These are phyloP conservation scores for Labrus mixtus DNA, from an alignment of 2,113 vertebrate species.

Conservation along the genomic window DNA sequence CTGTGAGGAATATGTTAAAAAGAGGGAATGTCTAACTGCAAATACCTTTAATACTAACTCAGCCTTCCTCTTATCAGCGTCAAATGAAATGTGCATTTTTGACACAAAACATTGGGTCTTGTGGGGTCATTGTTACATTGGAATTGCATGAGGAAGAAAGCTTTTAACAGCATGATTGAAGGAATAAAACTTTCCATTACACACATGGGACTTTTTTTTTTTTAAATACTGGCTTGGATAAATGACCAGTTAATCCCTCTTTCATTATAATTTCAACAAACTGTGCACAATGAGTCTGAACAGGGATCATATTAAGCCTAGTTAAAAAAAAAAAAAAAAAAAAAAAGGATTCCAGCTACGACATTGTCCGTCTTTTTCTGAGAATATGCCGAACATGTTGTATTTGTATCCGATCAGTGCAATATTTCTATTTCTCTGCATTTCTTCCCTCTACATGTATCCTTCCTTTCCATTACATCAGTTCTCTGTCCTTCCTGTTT, in stretches of 20 bases:
- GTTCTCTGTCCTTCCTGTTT: constrained; percentile 49
- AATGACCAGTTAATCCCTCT: neutral
- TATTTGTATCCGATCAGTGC: neutral
- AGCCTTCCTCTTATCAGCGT: too few relatives aligned
- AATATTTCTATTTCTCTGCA: neutral
- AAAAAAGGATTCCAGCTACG: too few relatives aligned
- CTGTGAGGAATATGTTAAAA: too few relatives aligned
- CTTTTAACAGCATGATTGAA: neutral
- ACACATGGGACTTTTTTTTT: neutral
- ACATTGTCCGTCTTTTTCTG: neutral
- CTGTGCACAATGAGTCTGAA: neutral
- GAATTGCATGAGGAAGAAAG: neutral
- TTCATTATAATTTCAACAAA: neutral
- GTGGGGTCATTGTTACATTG: neutral
- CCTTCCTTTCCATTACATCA: constrained; percentile 42
- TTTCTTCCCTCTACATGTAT: neutral
- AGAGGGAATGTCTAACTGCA: too few relatives aligned
- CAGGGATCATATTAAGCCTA: too few relatives aligned
- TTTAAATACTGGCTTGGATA: neutral
- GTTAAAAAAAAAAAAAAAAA: too few relatives aligned
- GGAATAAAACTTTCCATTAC: too few relatives aligned
- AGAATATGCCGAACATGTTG: neutral
- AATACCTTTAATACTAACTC: too few relatives aligned
- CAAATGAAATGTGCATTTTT: neutral
- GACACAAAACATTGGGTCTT: neutral